phyloP scores from a whole-genome alignment of 2,888 invertebrate genomes.

The Perizoma flavofasciatum region DNA sequence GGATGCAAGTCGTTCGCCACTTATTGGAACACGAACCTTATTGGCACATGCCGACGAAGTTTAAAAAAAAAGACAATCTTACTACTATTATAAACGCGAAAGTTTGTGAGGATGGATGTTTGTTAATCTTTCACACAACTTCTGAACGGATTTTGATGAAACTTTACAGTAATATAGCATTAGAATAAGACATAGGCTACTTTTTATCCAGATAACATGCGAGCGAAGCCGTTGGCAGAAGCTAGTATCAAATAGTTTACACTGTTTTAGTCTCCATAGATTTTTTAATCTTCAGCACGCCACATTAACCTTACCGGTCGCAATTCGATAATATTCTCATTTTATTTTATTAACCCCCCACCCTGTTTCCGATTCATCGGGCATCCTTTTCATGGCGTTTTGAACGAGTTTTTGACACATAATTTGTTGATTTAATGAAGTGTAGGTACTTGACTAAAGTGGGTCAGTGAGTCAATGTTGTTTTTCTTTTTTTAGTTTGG shows the following conservation, averaged over 20 bases:
- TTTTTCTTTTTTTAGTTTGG: conserved; percentile 22
- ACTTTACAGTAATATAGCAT: too few species aligned
- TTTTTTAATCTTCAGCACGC: conserved; percentile 48
- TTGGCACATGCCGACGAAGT: too few species aligned
- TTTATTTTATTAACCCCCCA: conserved; percentile 72
- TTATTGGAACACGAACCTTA: too few species aligned
- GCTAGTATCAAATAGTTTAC: background rate
- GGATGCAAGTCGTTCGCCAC: too few species aligned
- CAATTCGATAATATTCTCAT: conserved; percentile 76
- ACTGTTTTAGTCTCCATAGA: conserved; percentile 2
- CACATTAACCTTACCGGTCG: conserved; percentile 68
- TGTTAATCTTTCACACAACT: too few species aligned
- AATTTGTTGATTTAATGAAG: conserved; percentile 75
- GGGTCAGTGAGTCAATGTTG: conserved; percentile 36
- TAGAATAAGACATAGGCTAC: too few species aligned
- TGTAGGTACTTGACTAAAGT: conserved; percentile 43
- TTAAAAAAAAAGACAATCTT: too few species aligned
- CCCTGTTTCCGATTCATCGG: conserved; percentile 55
- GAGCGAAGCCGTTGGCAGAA: too few species aligned
- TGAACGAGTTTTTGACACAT: conserved; percentile 67
- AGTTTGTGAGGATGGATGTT: too few species aligned
- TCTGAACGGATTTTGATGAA: too few species aligned
- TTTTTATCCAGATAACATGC: too few species aligned
- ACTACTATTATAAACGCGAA: too few species aligned
- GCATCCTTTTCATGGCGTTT: conserved; percentile 55